These are phyloP conservation scores for Tholera decimalis DNA, from an alignment of 2,888 invertebrate species.

Conservation along the genomic window DNA sequence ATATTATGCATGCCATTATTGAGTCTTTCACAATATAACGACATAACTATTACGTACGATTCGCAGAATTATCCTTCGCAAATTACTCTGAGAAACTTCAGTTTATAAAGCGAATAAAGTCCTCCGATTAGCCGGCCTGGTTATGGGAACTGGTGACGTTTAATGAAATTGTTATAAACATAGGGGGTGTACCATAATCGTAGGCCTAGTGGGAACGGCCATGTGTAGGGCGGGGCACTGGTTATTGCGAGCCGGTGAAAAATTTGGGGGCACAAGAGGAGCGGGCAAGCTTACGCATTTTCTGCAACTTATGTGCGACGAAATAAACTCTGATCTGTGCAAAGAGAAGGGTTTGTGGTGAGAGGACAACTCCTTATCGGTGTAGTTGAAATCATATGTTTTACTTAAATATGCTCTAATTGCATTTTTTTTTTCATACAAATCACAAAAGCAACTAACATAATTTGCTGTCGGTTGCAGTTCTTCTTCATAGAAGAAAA, in stretches of 20 bases:
- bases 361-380: neutral
- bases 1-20: constrained; percentile 22
- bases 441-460: no score
- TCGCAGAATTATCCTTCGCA: constrained; percentile 62
- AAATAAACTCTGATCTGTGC: no score
- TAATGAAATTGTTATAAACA: constrained; percentile 85
- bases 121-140: constrained; percentile 69
- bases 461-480: no score
- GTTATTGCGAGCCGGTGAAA: constrained; percentile 35
- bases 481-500: no score
- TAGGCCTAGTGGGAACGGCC: constrained; percentile 77
- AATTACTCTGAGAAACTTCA: constrained; percentile 72
- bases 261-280: constrained; percentile 17
- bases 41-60: constrained; percentile 35
- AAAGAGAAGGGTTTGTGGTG: neutral
- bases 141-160: constrained; percentile 76
- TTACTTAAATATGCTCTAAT: no score
- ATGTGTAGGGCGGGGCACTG: constrained; percentile 69
- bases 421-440: no score
- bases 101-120: constrained; percentile 73
- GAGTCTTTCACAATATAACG: constrained; percentile 19
- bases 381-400: neutral
- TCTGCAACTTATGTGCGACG: neutral
- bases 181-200: constrained; percentile 75
- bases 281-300: neutral